These are phyloP conservation scores for Leucania comma DNA, from an alignment of 2,888 invertebrate species.

Conservation along the genomic window DNA sequence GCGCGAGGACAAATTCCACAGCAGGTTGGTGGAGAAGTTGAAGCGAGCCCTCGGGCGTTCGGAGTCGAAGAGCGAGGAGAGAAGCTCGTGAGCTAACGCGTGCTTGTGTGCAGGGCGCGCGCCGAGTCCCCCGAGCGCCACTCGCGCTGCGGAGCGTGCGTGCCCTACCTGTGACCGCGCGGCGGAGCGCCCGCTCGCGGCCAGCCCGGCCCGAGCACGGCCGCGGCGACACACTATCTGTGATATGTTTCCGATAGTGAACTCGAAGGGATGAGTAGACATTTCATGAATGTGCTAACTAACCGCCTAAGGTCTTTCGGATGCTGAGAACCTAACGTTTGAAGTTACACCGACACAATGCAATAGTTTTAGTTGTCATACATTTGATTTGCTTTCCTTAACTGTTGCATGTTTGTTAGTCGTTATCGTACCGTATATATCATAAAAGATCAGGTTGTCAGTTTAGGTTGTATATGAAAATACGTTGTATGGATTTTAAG, in stretches of 20 bases:
- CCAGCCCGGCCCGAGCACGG: conserved; percentile 59
- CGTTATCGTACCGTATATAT: conserved; percentile 61
- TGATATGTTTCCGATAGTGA: conserved; percentile 84
- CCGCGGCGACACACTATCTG: conserved; percentile 81
- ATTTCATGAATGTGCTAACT: conserved; percentile 79
- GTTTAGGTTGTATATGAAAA: conserved; percentile 80
- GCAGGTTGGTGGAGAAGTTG: conserved; percentile 94
- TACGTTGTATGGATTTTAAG: conserved; percentile 83
- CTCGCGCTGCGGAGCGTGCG: conserved; percentile 86
- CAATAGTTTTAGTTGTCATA: conserved; percentile 73
- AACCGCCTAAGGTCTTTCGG: conserved; percentile 74
- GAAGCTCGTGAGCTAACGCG: conserved; percentile 90
- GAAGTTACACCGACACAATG: conserved; percentile 70
- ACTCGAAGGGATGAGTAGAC: conserved; percentile 82
- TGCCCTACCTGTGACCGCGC: conserved; percentile 86
- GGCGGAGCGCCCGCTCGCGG: conserved; percentile 41
- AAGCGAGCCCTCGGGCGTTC: conserved; percentile 93
- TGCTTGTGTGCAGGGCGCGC: conserved; percentile 89
- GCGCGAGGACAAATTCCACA: conserved; percentile 93
- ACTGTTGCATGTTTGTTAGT: conserved; percentile 80
- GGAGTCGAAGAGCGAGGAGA: conserved; percentile 86
- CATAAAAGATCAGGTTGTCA: conserved; percentile 69
- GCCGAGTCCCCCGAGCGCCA: conserved; percentile 85
- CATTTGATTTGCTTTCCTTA: conserved; percentile 75
- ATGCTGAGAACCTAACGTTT: conserved; percentile 70